A percentile compares a stretch with the other conserved stretches of the same genome.
Evolutionary conservation across 2,797 vertebrate species (phyloP).

Genomic region (Picus viridis): DNA sequence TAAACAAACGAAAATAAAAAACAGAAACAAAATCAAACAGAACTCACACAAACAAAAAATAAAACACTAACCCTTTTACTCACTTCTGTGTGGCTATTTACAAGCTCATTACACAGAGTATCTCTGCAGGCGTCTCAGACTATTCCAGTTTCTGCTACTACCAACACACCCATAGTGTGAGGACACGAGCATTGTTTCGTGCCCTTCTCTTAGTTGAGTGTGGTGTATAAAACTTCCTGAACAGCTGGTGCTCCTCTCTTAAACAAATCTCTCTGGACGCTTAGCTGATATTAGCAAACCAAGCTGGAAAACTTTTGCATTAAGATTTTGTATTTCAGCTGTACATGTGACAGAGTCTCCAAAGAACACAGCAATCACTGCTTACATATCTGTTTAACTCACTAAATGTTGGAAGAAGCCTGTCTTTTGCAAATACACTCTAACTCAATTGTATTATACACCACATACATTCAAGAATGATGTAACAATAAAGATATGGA

Average conservation of each 20-base stretch:
- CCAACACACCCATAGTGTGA: not conserved
- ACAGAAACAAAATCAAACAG: not conserved
- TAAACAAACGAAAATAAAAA: not conserved
- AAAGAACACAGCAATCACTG: not conserved
- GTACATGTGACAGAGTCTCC: not conserved
- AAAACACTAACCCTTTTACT: not conserved
- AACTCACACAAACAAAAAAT: no score
- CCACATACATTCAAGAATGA: not conserved
- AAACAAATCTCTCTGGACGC: not conserved
- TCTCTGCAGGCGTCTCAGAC: not conserved
- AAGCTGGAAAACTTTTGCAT: not conserved
- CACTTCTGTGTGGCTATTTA: not conserved
- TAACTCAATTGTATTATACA: not conserved
- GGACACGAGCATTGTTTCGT: not conserved
- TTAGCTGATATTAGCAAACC: not conserved
- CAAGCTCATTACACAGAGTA: not conserved
- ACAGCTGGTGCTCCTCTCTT: not conserved
- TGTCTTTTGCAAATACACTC: not conserved
- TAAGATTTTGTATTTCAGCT: not conserved
- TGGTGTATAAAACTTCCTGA: not conserved
- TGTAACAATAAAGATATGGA: no score
- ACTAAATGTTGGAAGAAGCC: not conserved
- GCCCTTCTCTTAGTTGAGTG: not conserved
- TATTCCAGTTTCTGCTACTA: not conserved
- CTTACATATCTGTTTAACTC: not conserved